phyloP scores from a whole-genome alignment of 2,888 invertebrate species.

The Conus canariensis region DNA sequence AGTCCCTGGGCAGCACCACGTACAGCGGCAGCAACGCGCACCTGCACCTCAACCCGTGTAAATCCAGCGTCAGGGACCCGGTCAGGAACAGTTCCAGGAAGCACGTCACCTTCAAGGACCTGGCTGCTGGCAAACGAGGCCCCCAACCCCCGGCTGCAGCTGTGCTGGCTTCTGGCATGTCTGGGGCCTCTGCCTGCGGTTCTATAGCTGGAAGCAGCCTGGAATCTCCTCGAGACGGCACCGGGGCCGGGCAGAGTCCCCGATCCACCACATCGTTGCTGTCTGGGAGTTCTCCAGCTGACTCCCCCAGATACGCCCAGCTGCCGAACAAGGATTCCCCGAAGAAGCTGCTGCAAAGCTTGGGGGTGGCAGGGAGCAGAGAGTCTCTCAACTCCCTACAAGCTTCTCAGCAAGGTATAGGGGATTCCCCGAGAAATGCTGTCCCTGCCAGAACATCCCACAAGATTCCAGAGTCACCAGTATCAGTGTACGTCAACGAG shows the following conservation, averaged over 20 bases:
- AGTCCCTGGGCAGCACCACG: conserved; percentile 26
- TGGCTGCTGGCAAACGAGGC: conserved; percentile 34
- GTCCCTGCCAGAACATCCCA: not conserved
- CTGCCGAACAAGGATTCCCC: conserved; percentile 19
- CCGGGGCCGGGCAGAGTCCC: not conserved
- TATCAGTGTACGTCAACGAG: conserved; percentile 21
- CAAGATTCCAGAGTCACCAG: not conserved
- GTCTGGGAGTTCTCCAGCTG: not conserved
- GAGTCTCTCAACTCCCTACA: conserved; percentile 12
- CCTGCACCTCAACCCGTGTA: conserved; percentile 36
- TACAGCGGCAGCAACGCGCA: not conserved
- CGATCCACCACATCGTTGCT: not conserved
- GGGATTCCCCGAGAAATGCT: not conserved
- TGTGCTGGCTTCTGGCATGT: not conserved
- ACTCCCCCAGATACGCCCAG: conserved; percentile 32
- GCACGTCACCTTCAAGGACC: conserved; percentile 56
- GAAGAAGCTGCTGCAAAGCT: not conserved
- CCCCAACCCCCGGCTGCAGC: not conserved
- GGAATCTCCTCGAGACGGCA: conserved; percentile 15
- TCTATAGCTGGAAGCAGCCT: not conserved
- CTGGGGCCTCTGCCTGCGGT: not conserved
- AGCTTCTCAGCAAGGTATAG: not conserved
- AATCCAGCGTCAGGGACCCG: conserved; percentile 51
- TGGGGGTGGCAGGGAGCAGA: not conserved
- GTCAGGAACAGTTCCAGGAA: conserved; percentile 50